Base-by-base conservation (phyloP, 2,797 vertebrate species). In the Poeciliopsis gracilis region DNA sequence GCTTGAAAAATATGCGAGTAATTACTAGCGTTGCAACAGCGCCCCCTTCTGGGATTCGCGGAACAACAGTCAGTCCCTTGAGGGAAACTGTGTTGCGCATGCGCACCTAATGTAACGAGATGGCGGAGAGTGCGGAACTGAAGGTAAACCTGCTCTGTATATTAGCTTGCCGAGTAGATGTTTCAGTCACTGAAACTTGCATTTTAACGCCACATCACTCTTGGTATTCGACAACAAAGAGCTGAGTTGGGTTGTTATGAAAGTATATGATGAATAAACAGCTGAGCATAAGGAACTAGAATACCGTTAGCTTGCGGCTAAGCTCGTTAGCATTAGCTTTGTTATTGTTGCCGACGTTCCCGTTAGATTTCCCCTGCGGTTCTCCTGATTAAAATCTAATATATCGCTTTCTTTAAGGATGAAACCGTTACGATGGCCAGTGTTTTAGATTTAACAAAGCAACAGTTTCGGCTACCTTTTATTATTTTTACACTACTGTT, bases 61-160 rank as follows among this genome's bases (percentile, higher is more conserved):
- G 33, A 33, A 51, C 5, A 4, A 5, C 36, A 9, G 30, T 77
- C 38, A 4, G 85, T 93, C 91, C 92, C 90, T 77, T 53, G 92
- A 90, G 92, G 86, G 84, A 75, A 79, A 51, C 76, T 77, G 43
- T 78, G 33, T 76, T 93, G 87, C 93, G 93, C 94, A 4, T 95
- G 94, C 94, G 93, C 79, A 90, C 2, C 86, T 90, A 97, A 94
- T 96, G 94, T 96, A 96, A 97, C 97, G 98, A 99, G 97, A 98
- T 99, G 98, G 98, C 97, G 97, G 98, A 98, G 96, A 97, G 97
- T 98, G 97, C 97, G 97, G 97, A 98, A 98, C 97, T 98, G 97
- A 99, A 99, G 98, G 98, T 98, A 99, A 97, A 96, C 96, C 95
- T 95, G 96, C 96, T 93, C 95, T 93, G 83, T 94, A 89, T 91